These are phyloP conservation scores for Bombylius major DNA, from an alignment of 2,888 invertebrate genomes.

Conservation along the genomic window DNA sequence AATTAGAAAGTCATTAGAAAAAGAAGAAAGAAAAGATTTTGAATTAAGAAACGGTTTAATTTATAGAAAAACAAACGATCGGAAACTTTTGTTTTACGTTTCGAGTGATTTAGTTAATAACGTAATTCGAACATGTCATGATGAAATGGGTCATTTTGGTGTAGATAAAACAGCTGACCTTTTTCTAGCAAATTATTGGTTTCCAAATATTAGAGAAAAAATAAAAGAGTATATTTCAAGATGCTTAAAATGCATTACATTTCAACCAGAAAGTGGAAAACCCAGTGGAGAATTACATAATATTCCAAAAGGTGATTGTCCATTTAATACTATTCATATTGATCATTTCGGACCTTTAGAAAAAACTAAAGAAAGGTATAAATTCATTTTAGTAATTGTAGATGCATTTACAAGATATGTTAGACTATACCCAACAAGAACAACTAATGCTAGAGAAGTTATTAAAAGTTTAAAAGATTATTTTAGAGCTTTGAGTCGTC, in stretches of 20 bases:
- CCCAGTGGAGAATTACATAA: slow-evolving; percentile 1
- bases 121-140: neutral
- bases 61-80: neutral
- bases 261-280: neutral
- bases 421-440: no score
- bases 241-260: neutral
- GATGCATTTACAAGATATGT: no score
- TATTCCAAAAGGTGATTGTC: slow-evolving; percentile 6
- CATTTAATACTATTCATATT: slow-evolving; percentile 22
- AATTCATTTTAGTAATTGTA: no score
- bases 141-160: no score
- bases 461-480: no score
- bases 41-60: neutral
- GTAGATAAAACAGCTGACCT: neutral
- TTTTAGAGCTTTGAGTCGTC: no score
- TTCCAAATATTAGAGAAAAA: neutral
- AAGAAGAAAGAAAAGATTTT: neutral
- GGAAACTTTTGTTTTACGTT: neutral
- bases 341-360: slow-evolving; percentile 35
- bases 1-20: neutral
- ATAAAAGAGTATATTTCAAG: neutral
- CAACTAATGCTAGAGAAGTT: no score
- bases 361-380: neutral
- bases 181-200: neutral
- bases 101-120: neutral